Evolutionary conservation across 1,140 invertebrate species (phyloP).

Genomic region (Heliconius hewitsoni): DNA sequence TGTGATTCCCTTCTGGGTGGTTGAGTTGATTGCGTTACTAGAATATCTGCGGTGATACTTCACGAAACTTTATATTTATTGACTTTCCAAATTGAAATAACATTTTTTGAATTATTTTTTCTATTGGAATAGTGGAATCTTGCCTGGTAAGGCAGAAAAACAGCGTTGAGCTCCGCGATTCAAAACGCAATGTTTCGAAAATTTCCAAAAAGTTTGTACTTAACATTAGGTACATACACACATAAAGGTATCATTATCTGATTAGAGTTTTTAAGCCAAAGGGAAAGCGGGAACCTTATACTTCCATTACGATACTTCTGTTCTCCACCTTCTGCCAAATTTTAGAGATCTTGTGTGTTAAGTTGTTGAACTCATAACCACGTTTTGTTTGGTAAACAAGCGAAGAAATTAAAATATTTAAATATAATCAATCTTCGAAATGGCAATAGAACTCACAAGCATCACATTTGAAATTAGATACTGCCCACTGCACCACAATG

Average conservation of each 20-base stretch:
- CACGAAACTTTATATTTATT: slow-evolving; percentile 24
- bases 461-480: background rate
- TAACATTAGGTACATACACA: no score
- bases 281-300: background rate
- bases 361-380: background rate
- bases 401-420: no score
- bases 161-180: no score
- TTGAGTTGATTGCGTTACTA: slow-evolving; percentile 23
- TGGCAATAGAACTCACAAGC: background rate
- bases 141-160: no score
- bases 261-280: no score
- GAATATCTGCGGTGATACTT: slow-evolving; percentile 10
- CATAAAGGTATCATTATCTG: no score
- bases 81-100: slow-evolving; percentile 10
- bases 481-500: background rate
- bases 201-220: no score
- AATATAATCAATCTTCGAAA: background rate
- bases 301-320: background rate
- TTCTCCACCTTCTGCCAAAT: background rate
- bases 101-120: no score
- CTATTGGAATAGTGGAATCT: no score
- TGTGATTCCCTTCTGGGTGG: slow-evolving; percentile 17
- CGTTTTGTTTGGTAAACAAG: background rate
- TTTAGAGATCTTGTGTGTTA: background rate
- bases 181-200: no score